Evolutionary conservation across 2,113 vertebrate genomes (phyloP).

Genomic region (Castor canadensis): DNA sequence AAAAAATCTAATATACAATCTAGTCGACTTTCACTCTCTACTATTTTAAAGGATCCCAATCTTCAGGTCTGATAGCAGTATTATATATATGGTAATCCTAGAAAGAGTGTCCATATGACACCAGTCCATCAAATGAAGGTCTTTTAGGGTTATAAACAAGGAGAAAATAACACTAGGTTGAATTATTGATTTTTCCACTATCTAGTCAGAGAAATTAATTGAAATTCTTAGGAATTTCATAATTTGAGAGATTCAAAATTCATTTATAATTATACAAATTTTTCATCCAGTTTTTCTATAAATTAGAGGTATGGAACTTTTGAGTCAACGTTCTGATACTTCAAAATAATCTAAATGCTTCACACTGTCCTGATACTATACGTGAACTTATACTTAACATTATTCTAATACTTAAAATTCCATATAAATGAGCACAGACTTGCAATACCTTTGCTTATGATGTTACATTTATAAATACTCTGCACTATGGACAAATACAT

Average conservation of each 20-base stretch:
- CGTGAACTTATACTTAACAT: background rate
- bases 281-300: background rate
- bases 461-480: background rate
- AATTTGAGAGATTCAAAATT: background rate
- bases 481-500: background rate
- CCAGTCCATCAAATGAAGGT: background rate
- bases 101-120: background rate
- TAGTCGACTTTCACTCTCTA: background rate
- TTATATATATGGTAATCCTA: background rate
- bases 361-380: background rate
- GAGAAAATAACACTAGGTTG: background rate
- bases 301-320: background rate
- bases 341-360: conserved; percentile 22
- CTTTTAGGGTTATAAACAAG: background rate
- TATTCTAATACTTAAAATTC: background rate
- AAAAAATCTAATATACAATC: background rate
- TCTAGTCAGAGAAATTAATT: background rate
- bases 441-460: background rate
- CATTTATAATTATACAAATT: background rate
- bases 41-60: background rate
- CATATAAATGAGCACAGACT: background rate
- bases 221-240: background rate
- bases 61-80: background rate
- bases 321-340: background rate
- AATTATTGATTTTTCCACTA: background rate